Evolutionary conservation across 2,797 vertebrate genomes (phyloP).

Genomic region (Salarias fasciatus): DNA sequence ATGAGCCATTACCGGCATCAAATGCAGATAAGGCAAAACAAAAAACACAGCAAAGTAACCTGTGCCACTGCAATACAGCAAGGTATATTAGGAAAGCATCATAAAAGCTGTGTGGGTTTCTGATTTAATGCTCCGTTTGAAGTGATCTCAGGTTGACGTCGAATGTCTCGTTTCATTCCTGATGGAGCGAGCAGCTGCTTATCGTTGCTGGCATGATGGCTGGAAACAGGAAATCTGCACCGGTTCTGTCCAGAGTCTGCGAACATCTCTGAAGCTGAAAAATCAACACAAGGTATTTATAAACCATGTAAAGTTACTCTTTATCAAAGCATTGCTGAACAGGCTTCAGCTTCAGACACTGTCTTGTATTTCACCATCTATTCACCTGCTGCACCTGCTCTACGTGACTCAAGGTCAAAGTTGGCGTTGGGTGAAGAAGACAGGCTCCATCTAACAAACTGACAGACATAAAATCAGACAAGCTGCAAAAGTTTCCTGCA

Average conservation of each 20-base stretch:
- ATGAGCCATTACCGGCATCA: too few species aligned
- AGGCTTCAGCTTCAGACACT: too few species aligned
- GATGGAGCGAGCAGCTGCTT: conserved; percentile 4
- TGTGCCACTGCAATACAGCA: too few species aligned
- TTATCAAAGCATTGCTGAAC: not conserved
- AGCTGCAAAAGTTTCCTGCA: not conserved
- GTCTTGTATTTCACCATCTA: too few species aligned
- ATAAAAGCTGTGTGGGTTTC: conserved; percentile 2
- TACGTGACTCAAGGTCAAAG: too few species aligned
- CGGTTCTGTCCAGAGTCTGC: too few species aligned
- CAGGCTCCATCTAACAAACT: too few species aligned
- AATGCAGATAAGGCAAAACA: too few species aligned
- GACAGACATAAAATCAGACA: not conserved
- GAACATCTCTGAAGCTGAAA: not conserved
- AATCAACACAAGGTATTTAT: not conserved
- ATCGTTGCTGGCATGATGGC: conserved; percentile 2
- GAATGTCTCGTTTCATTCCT: not conserved
- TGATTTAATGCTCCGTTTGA: not conserved
- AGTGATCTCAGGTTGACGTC: conserved; percentile 10
- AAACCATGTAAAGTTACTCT: not conserved
- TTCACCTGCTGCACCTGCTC: too few species aligned
- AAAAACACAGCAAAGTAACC: too few species aligned
- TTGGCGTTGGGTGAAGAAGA: too few species aligned
- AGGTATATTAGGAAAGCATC: too few species aligned
- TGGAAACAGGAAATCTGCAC: not conserved